phyloP scores from a whole-genome alignment of 1,140 invertebrate genomes.

The Eriosoma lanigerum region DNA sequence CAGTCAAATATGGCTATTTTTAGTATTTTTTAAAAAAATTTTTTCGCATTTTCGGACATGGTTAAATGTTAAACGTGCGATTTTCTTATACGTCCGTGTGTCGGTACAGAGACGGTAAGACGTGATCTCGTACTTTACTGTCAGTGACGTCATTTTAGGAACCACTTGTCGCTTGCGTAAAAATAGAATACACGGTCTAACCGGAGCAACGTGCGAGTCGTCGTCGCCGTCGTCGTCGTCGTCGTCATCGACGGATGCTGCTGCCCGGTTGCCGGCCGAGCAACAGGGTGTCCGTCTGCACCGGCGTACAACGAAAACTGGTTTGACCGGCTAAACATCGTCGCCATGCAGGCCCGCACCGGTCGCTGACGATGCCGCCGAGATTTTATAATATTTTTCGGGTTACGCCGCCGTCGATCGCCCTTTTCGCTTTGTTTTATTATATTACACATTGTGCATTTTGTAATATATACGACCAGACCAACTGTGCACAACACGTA shows the following conservation, averaged over 20 bases:
- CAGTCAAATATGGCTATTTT: too few species aligned
- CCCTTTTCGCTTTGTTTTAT: too few species aligned
- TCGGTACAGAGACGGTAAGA: too few species aligned
- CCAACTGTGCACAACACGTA: too few species aligned
- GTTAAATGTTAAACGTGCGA: too few species aligned
- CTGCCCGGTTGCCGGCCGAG: neutral
- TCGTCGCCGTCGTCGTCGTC: neutral
- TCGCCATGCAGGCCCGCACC: neutral
- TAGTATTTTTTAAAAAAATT: too few species aligned
- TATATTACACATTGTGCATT: too few species aligned
- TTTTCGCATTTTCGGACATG: too few species aligned
- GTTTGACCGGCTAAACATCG: constrained; percentile 43
- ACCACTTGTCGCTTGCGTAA: constrained; percentile 10
- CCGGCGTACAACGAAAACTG: constrained; percentile 23
- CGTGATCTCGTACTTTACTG: too few species aligned
- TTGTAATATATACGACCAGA: too few species aligned
- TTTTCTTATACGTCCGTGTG: too few species aligned
- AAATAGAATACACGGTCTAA: constrained; percentile 23
- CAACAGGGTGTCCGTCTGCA: constrained; percentile 18
- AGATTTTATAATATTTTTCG: constrained; percentile 45
- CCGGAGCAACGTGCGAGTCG: neutral
- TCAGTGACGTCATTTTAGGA: neutral
- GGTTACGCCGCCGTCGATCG: neutral
- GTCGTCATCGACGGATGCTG: constrained; percentile 36
- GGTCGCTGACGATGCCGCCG: neutral